Conservation (phyloP, 2,113 vertebrate genomes). For the Corapipo altera region DNA sequence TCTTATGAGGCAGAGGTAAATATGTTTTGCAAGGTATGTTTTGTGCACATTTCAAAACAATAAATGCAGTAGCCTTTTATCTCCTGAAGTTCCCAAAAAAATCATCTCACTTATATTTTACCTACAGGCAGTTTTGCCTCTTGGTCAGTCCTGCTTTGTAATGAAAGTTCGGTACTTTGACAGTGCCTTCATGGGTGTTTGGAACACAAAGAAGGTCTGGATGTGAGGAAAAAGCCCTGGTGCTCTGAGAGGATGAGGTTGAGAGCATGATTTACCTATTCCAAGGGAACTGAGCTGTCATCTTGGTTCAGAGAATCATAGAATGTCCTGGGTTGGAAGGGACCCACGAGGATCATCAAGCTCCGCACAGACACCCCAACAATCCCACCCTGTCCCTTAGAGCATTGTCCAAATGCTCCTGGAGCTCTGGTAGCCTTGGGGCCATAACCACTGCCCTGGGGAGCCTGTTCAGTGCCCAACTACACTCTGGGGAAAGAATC, state of each 20-base stretch:
- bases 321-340: neutral
- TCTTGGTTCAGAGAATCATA: neutral
- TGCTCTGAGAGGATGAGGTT: neutral
- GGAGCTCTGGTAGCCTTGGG: neutral
- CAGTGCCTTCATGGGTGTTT: neutral
- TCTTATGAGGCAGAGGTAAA: neutral
- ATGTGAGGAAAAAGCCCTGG: neutral
- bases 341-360: neutral
- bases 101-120: neutral
- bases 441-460: accelerated
- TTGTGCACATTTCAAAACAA: neutral
- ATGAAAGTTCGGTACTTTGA: neutral
- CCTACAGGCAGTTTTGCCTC: neutral
- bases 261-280: neutral
- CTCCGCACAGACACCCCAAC: neutral
- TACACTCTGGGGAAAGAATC: neutral
- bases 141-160: neutral
- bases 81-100: neutral
- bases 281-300: neutral
- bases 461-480: neutral
- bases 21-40: neutral
- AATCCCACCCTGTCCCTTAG: neutral
- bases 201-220: neutral
- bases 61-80: neutral
- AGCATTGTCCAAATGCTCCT: accelerated